These are phyloP conservation scores for Muntiacus muntjak DNA, from an alignment of 2,113 vertebrate species.

Conservation along the genomic window DNA sequence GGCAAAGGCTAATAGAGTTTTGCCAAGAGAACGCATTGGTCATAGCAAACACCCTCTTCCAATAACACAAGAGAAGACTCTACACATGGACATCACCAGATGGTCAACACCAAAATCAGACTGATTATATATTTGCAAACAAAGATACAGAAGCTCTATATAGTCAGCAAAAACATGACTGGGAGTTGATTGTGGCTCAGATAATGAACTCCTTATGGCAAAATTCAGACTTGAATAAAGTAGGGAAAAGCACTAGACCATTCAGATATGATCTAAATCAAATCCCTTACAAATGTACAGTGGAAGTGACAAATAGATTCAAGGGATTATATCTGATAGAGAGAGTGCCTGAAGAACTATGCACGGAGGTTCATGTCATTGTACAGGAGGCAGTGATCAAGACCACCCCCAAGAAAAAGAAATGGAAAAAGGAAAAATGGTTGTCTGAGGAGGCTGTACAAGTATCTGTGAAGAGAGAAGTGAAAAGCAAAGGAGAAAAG, in stretches of 20 bases:
- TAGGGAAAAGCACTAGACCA: not conserved
- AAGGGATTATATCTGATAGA: not conserved
- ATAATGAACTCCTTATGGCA: not conserved
- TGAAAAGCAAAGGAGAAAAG: not conserved
- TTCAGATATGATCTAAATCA: not conserved
- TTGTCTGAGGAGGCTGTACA: not conserved
- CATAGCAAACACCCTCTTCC: not conserved
- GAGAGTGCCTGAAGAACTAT: not conserved
- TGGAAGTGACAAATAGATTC: not conserved
- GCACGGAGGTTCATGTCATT: fast-evolving
- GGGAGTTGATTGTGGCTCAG: not conserved
- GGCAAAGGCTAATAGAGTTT: not conserved
- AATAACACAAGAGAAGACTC: not conserved
- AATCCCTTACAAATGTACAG: not conserved
- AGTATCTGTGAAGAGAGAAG: not conserved
- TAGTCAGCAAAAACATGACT: not conserved
- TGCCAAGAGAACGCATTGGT: not conserved
- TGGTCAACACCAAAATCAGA: not conserved
- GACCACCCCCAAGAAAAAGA: not conserved
- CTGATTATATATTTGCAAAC: not conserved
- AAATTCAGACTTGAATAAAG: not conserved
- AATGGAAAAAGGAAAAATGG: not conserved
- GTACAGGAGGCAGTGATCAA: not conserved
- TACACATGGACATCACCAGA: not conserved
- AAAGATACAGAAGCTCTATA: not conserved